Conservation (phyloP, 2,113 vertebrate species). For the Bubo scandiacus region DNA sequence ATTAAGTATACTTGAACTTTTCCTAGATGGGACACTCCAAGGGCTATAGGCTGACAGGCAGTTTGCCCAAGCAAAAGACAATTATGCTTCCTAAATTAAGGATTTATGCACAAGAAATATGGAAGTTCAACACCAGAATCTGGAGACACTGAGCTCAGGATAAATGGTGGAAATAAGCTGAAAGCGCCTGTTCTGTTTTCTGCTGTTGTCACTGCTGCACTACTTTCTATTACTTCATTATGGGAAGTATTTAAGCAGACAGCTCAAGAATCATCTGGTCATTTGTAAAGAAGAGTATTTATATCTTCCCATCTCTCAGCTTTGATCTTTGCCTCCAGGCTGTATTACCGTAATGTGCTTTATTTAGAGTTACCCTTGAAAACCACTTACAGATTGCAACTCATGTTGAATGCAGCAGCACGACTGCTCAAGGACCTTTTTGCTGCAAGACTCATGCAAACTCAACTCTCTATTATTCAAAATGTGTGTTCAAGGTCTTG, state of each 20-base stretch:
- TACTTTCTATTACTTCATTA: constrained; percentile 38
- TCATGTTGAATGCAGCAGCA: constrained; percentile 45
- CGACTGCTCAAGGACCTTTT: constrained; percentile 51
- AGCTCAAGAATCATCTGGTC: constrained; percentile 44
- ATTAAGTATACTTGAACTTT: neutral
- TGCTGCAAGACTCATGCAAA: constrained; percentile 15
- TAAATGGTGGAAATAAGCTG: constrained; percentile 7
- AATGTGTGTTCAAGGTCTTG: constrained; percentile 40
- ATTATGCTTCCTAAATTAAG: neutral
- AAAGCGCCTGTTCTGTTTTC: neutral
- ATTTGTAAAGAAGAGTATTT: constrained; percentile 52
- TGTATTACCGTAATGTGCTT: constrained; percentile 36
- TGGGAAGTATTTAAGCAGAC: constrained; percentile 46
- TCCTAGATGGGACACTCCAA: neutral
- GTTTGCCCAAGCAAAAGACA: neutral
- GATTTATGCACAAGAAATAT: neutral
- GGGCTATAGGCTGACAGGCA: neutral
- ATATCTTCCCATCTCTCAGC: constrained; percentile 25
- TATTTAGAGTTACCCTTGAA: constrained; percentile 70
- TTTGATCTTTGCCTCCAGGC: constrained; percentile 56
- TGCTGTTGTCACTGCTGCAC: neutral
- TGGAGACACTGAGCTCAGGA: neutral
- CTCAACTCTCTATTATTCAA: constrained; percentile 36
- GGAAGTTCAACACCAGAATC: neutral
- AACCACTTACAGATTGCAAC: constrained; percentile 55